Base-by-base conservation (phyloP, 2,113 vertebrate genomes). In the Barbus barbus region DNA sequence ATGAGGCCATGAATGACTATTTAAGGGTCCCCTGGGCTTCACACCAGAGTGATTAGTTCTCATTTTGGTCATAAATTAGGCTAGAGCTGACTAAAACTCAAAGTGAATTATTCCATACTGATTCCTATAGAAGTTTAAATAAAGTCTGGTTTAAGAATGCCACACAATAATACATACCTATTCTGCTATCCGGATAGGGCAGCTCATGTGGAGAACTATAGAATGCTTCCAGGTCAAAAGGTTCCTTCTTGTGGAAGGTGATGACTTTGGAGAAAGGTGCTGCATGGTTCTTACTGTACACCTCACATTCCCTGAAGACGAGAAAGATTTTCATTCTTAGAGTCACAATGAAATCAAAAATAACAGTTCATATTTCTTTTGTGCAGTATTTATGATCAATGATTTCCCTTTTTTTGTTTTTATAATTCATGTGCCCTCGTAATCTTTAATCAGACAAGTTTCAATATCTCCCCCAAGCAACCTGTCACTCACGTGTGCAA, bases 231-330 rank as follows among this genome's bases (percentile, higher is more conserved):
- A 99, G 93, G 83, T 97, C 96, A 92, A 99, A 97, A 83, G 97
- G 96, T 79, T 98, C 97, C 91, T 96, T 98, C 92, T 98, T 98
- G 93, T 99, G 97, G 90, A 99, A 99, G 86, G 97, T 98, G 88
- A 99, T 98, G 81, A 98, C 96, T 95, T 99, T 99, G 85, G 97
- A 97, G 91, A 98, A 99, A 2, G 97, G 97, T 78, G 97, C 95
- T 89, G 97, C 94, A 44, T 99, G 97, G 85, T 96, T 98, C 92
- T 96, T 98, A 89, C 90, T 94, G 91, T 97, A 99, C 78, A 99
- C 97, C 92, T 98, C 97, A 89, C 97, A 99, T 87, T 98, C 97
- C 87, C 97, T 98, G 88, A 83, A 76, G 77, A 69, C 4, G 77
- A 73, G 5, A 11, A 16, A 20, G 51, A 8, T 53, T 53, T 53